phyloP scores from a whole-genome alignment of 2,888 invertebrate species.

The Spialia ferax region DNA sequence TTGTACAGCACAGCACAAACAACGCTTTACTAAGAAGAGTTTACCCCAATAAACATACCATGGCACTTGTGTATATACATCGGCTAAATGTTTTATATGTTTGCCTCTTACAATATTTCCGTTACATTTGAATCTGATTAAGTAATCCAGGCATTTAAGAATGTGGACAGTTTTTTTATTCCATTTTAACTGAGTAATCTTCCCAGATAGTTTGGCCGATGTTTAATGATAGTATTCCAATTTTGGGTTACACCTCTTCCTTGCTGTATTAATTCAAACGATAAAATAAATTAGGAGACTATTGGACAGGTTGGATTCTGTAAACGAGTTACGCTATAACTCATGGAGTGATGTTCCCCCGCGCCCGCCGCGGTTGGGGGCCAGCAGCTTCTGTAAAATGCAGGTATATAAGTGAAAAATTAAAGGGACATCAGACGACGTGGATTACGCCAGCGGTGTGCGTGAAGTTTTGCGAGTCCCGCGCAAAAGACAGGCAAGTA shows the following conservation, averaged over 20 bases:
- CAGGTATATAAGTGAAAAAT: no score
- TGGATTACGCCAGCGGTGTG: no score
- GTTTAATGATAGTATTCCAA: background rate
- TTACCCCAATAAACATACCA: conserved; percentile 8
- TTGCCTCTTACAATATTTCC: background rate
- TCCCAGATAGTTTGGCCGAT: background rate
- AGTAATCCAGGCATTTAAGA: no score
- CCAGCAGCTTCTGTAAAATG: no score
- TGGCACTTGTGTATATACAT: background rate
- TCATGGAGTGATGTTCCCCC: no score
- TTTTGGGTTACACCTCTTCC: background rate
- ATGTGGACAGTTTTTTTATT: background rate
- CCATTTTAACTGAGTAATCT: background rate
- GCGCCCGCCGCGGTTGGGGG: no score
- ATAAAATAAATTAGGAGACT: background rate
- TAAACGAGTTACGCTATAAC: no score
- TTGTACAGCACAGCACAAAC: conserved; percentile 42
- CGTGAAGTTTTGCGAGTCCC: no score
- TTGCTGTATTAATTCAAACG: background rate
- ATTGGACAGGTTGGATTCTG: background rate
- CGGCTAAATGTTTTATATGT: background rate
- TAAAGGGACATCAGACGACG: no score
- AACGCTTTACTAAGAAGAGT: conserved; percentile 25
- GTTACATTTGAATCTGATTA: background rate
- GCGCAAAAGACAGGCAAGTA: no score